These are phyloP conservation scores for Cathartes aura DNA, from an alignment of 2,113 vertebrate species.

Conservation along the genomic window DNA sequence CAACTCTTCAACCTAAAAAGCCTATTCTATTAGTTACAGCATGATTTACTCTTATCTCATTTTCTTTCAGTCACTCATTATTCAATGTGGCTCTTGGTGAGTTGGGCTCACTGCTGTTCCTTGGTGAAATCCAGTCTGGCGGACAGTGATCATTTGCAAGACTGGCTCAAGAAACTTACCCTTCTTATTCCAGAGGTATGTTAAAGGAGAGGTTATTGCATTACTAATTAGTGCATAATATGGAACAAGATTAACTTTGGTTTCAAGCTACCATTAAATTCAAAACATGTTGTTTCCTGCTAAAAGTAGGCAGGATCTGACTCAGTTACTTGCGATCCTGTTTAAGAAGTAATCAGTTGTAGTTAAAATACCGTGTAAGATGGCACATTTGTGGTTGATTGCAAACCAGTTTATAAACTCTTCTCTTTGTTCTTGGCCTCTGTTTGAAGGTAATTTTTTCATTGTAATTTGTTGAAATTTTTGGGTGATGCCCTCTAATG, in stretches of 20 bases:
- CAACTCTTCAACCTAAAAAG: not conserved
- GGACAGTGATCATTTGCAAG: constrained; percentile 94
- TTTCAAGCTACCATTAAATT: not conserved
- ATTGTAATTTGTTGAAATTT: not conserved
- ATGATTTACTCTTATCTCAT: not conserved
- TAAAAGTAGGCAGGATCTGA: not conserved
- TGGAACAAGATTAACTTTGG: not conserved
- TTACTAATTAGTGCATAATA: not conserved
- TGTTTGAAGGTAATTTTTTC: not conserved
- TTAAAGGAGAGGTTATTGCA: not conserved
- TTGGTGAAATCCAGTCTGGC: constrained; percentile 96
- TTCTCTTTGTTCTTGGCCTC: not conserved
- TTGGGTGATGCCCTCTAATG: not conserved
- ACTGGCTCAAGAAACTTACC: constrained; percentile 97
- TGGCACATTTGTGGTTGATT: not conserved
- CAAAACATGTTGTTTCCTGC: not conserved
- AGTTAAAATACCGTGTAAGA: not conserved
- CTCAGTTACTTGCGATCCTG: not conserved
- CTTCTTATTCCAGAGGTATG: constrained; percentile 96
- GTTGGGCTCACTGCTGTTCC: constrained; percentile 98
- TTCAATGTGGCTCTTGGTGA: constrained; percentile 99
- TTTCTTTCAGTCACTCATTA: constrained; percentile 92
- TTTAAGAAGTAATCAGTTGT: not conserved
- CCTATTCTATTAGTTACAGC: not conserved
- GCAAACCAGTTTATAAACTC: not conserved